Evolutionary conservation across 2,113 vertebrate genomes (phyloP).

Genomic region (Rhinolophus ferrumequinum): DNA sequence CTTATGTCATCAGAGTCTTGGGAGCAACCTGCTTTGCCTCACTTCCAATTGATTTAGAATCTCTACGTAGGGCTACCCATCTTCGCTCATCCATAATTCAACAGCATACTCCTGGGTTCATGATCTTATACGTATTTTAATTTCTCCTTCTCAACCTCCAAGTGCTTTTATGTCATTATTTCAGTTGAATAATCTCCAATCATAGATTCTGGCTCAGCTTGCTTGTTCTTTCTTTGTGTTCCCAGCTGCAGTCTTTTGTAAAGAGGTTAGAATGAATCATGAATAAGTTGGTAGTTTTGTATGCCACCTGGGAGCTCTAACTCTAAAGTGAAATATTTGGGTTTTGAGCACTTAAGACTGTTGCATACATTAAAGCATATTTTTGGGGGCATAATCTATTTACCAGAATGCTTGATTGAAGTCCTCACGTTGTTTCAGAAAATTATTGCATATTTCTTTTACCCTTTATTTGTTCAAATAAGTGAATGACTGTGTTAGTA

Average conservation of each 20-base stretch:
- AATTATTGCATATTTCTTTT: background rate
- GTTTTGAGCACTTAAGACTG: background rate
- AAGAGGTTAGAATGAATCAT: background rate
- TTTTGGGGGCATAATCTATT: background rate
- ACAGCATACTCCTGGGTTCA: background rate
- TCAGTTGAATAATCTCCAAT: background rate
- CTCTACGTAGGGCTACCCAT: background rate
- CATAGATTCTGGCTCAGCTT: background rate
- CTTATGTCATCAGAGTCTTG: background rate
- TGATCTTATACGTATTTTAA: background rate
- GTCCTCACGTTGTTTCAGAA: background rate
- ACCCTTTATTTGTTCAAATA: background rate
- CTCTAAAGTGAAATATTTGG: background rate
- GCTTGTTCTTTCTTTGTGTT: background rate
- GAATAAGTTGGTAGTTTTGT: background rate
- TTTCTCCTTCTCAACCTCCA: background rate
- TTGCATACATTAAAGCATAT: background rate
- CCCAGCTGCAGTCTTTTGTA: background rate
- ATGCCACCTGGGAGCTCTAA: background rate
- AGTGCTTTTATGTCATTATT: background rate
- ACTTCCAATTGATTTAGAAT: background rate
- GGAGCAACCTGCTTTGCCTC: background rate
- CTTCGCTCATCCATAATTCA: background rate
- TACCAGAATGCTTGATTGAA: background rate
- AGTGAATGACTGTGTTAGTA: background rate